phyloP scores from a whole-genome alignment of 1,140 invertebrate species.

The Gryllus bimaculatus region DNA sequence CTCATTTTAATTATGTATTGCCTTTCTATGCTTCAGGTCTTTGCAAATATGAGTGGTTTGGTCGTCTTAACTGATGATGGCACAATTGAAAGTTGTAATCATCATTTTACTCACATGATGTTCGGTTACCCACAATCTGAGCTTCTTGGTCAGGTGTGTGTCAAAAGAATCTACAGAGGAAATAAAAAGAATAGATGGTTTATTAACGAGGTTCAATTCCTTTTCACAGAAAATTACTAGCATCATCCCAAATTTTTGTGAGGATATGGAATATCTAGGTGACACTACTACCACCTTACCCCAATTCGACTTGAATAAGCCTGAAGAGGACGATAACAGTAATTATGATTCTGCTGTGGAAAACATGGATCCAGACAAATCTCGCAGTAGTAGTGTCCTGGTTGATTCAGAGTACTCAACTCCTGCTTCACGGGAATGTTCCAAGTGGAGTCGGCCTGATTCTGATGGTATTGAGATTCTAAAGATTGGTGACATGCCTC shows the following conservation, averaged over 20 bases:
- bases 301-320: constrained; percentile 13
- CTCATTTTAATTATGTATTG: not conserved
- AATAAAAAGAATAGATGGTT: not conserved
- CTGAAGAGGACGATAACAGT: constrained; percentile 14
- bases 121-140: constrained; percentile 51
- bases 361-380: constrained; percentile 7
- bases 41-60: constrained; percentile 57
- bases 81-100: constrained; percentile 53
- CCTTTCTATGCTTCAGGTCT: constrained; percentile 33
- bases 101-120: constrained; percentile 53
- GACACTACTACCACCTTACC: not conserved
- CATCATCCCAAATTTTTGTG: constrained; percentile 43
- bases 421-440: not conserved
- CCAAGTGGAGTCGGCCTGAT: not conserved
- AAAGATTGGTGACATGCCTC: not conserved
- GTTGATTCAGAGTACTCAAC: not conserved
- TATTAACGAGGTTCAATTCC: not conserved
- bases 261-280: constrained; percentile 24
- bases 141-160: constrained; percentile 43
- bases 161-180: too few species aligned
- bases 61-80: constrained; percentile 51
- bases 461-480: not conserved
- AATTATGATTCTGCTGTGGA: constrained; percentile 16
- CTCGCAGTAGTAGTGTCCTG: not conserved
- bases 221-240: constrained; percentile 34